Evolutionary conservation across 2,888 invertebrate genomes (phyloP).

Genomic region (Mythimna ferrago): DNA sequence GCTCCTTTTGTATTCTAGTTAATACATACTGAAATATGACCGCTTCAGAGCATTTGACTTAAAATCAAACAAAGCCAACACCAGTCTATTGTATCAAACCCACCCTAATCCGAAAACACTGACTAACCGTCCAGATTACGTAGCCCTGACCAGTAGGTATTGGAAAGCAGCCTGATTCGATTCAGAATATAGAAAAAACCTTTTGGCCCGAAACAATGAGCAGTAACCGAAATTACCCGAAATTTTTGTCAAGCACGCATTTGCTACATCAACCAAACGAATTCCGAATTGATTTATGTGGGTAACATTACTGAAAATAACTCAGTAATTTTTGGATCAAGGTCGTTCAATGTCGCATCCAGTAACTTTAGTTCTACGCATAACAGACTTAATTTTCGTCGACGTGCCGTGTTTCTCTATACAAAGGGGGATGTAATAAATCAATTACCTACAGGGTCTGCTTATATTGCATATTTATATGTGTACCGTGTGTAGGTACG

Average conservation of each 20-base stretch:
- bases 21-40: not conserved
- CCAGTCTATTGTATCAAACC: not conserved
- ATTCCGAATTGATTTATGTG: conserved; percentile 41
- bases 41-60: not conserved
- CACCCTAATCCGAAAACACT: conserved; percentile 11
- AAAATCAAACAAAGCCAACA: conserved; percentile 4
- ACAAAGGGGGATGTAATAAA: conserved; percentile 66
- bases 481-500: not conserved
- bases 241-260: conserved; percentile 31
- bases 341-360: conserved; percentile 53
- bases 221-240: conserved; percentile 7
- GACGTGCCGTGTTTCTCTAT: conserved; percentile 47
- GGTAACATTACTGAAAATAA: conserved; percentile 43
- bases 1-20: not conserved
- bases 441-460: conserved; percentile 62
- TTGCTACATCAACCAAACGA: conserved; percentile 24
- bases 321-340: conserved; percentile 49
- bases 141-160: conserved; percentile 5
- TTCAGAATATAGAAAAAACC: conserved; percentile 22
- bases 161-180: conserved; percentile 7
- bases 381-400: conserved; percentile 52
- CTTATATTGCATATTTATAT: conserved; percentile 36
- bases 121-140: not conserved
- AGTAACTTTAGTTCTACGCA: conserved; percentile 48
- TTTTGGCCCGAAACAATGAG: not conserved